Evolutionary conservation across 2,113 vertebrate species (phyloP), one percentile per base, ranked within the genome.

Genomic region (Nestor notabilis): DNA sequence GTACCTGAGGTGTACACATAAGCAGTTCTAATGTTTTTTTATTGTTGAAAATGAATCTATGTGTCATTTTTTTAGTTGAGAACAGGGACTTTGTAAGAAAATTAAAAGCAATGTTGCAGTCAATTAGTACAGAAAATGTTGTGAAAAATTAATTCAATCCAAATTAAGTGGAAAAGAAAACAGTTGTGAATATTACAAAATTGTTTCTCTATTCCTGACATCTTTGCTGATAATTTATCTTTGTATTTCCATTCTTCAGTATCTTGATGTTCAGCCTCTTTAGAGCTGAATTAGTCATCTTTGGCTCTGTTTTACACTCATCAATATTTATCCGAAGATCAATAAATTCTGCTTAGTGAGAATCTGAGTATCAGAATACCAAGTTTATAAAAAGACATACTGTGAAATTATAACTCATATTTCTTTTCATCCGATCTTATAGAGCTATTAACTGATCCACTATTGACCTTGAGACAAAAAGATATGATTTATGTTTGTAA

Each of bases 281-380:
- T 85, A 88, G 23, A 83, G 28, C 15, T 43, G 86, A 93, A 92
- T 88, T 83, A 79, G 35, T 72, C 17, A 23, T 90, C 43, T 79
- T 10, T 23, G 85, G 16, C 43, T 85, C 92, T 87, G 74, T 68
- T 92, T 91, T 92, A 88, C 43, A 64, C 18, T 92, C 28, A 55
- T 78, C 39, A 60, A 31, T 90, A 64, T 93, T 90, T 86, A 90
- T 80, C 63, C 43, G 7, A 86, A 83, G 44, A 93, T 90, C 79
- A 93, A 83, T 92, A 92, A 88, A 83, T 88, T 90, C 75, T 11
- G 56, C 77, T 92, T 93, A 71, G 39, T n/a, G 23, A 64, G 70
- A 85, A 70, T 50, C 37, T 56, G 18, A 74, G 41, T 70, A 66
- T 70, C 50, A 74, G 28, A 85, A 44, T 52, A 75, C 13, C 12